Evolutionary conservation across 2,888 invertebrate genomes (phyloP).

Genomic region (Drosophila antonietae): DNA sequence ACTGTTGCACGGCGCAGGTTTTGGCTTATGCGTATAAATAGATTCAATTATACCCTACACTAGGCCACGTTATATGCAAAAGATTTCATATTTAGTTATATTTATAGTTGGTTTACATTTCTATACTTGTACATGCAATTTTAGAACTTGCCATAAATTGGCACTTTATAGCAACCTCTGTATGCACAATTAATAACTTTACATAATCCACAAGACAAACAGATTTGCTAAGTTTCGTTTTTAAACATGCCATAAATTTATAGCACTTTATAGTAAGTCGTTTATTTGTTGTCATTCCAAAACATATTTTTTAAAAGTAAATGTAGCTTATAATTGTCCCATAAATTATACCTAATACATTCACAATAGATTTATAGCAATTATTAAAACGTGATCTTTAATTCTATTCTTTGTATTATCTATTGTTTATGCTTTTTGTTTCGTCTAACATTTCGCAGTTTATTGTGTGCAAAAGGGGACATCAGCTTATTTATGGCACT

Average conservation of each 20-base stretch:
- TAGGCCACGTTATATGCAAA: not conserved
- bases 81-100: not conserved
- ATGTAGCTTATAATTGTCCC: not conserved
- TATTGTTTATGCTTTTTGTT: not conserved
- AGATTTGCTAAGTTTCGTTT: not conserved
- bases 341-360: not conserved
- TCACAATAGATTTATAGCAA: slow-evolving; percentile 3
- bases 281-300: too few relatives aligned
- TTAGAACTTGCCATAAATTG: not conserved
- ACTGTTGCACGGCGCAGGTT: slow-evolving; percentile 62
- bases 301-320: not conserved
- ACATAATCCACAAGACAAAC: accelerated
- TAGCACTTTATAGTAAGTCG: not conserved
- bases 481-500: slow-evolving; percentile 2
- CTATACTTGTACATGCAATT: not conserved
- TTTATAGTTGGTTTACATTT: not conserved
- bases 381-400: not conserved
- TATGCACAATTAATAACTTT: not conserved
- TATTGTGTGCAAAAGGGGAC: slow-evolving; percentile 1
- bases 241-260: not conserved
- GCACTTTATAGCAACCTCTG: not conserved
- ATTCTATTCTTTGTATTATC: not conserved
- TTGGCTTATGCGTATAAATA: not conserved
- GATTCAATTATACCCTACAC: slow-evolving; percentile 6
- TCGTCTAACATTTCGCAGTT: not conserved